Evolutionary conservation across 37 sponge, comb jelly and placozoan species (phyloP).

Genomic region (Agelas oroides): DNA sequence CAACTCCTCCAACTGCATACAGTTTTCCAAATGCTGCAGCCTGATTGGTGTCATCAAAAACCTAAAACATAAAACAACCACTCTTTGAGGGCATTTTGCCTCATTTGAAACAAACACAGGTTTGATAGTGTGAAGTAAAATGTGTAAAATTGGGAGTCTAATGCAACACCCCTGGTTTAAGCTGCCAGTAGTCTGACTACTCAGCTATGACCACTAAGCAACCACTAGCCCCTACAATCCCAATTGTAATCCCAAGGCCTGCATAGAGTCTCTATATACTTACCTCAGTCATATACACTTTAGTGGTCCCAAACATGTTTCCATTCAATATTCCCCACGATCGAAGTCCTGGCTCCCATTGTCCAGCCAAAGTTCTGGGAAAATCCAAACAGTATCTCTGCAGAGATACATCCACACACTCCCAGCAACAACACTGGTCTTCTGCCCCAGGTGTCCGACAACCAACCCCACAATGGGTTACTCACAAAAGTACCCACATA

Average conservation of each 20-base stretch:
- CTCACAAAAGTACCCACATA: conserved; percentile 80
- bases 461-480: conserved; percentile 81
- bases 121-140: too few relatives aligned
- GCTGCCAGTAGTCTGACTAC: too few relatives aligned
- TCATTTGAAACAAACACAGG: too few relatives aligned
- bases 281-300: conserved; percentile 91
- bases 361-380: conserved; percentile 92
- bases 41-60: conserved; percentile 92
- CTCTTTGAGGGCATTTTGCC: too few relatives aligned
- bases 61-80: conserved; percentile 37
- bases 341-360: conserved; percentile 48
- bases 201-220: too few relatives aligned
- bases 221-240: too few relatives aligned
- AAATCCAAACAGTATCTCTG: conserved; percentile 75
- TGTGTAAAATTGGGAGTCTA: too few relatives aligned
- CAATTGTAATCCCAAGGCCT: too few relatives aligned
- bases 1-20: conserved; percentile 54
- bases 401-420: conserved; percentile 48
- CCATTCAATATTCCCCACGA: conserved; percentile 92
- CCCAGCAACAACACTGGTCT: conserved; percentile 78
- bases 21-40: conserved; percentile 80
- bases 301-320: conserved; percentile 71
- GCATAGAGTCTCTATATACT: not conserved
- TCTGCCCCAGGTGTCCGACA: conserved; percentile 78
- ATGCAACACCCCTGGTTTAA: too few relatives aligned